A percentile compares a stretch with the other conserved stretches of the same genome.
Evolutionary conservation across 2,113 vertebrate genomes (phyloP).

Genomic region (Ptyas mucosa): DNA sequence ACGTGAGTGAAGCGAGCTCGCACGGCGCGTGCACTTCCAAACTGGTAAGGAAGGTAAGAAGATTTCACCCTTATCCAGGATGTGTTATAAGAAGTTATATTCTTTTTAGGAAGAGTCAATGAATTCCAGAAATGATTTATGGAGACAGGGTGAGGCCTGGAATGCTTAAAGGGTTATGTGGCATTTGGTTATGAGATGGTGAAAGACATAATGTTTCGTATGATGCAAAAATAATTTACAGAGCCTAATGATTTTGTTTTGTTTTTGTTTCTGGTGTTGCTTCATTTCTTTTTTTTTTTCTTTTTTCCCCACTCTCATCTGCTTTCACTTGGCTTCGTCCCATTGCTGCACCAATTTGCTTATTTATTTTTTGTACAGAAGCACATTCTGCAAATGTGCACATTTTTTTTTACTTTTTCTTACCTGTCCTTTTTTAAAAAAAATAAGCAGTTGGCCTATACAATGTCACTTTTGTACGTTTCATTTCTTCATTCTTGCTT

Average conservation of each 20-base stretch:
- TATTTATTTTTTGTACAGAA: neutral
- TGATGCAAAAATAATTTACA: neutral
- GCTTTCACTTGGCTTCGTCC: neutral
- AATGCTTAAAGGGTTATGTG: neutral
- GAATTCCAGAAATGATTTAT: neutral
- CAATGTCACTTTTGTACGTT: neutral
- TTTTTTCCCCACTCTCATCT: neutral
- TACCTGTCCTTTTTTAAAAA: neutral
- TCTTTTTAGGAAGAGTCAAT: neutral
- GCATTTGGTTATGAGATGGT: neutral
- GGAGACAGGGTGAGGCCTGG: neutral
- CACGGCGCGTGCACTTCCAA: too few species aligned
- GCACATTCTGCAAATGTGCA: neutral
- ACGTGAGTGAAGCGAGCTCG: too few species aligned
- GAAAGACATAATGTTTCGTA: neutral
- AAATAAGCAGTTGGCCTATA: neutral
- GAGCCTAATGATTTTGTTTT: neutral
- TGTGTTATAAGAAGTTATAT: neutral
- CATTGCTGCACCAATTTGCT: neutral
- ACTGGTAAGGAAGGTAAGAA: too few species aligned
- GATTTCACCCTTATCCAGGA: too few species aligned
- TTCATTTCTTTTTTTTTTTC: neutral
- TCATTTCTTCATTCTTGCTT: neutral
- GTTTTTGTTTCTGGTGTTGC: neutral
- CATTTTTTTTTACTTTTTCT: neutral